Conservation (phyloP, 2,888 invertebrate species). For the Aphidoletes aphidimyza region DNA sequence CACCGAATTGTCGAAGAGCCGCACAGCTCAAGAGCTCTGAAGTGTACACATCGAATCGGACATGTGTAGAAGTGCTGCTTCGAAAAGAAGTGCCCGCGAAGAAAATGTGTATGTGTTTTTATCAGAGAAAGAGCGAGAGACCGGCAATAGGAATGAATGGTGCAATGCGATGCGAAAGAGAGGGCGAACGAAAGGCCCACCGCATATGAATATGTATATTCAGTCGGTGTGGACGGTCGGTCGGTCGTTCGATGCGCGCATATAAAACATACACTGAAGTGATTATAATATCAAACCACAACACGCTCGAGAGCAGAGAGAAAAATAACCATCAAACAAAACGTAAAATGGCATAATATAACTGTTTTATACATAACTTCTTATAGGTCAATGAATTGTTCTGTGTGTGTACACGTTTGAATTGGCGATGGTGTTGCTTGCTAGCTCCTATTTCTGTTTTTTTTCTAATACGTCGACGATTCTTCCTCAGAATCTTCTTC, state of each 20-base stretch:
- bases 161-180: not conserved
- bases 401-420: constrained; percentile 19
- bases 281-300: constrained; percentile 54
- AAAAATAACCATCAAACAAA: constrained; percentile 54
- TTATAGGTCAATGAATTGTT: constrained; percentile 54
- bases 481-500: constrained; percentile 35
- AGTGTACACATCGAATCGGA: not conserved
- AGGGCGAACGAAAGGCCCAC: not conserved
- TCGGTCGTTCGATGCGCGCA: constrained; percentile 35
- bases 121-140: not conserved
- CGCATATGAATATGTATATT: constrained; percentile 50
- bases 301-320: constrained; percentile 52
- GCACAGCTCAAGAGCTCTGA: not conserved
- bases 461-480: not conserved
- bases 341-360: constrained; percentile 54
- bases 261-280: constrained; percentile 48
- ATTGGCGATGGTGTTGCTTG: not conserved
- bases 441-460: not conserved
- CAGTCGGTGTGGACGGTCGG: not conserved
- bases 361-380: constrained; percentile 52
- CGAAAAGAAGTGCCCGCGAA: constrained; percentile 28
- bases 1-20: not conserved
- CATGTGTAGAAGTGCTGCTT: constrained; percentile 10
- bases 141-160: no score
- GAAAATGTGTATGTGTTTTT: not conserved